Evolutionary conservation across 2,113 vertebrate species (phyloP), one percentile per base, ranked within the genome.

Genomic region (Balaeniceps rex): DNA sequence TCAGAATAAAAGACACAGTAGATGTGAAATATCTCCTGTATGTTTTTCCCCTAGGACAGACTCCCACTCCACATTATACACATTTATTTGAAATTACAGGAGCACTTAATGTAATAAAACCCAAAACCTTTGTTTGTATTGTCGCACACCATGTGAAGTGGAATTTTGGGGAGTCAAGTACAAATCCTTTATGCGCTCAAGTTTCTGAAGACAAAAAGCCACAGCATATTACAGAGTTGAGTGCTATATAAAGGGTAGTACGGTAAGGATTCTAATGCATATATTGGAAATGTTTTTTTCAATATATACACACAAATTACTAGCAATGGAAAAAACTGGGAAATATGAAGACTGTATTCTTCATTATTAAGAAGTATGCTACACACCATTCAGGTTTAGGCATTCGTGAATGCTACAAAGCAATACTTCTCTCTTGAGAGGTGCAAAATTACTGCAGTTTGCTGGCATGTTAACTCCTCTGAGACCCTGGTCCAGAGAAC

Each of bases 91-190:
- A 47, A 84, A 68, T 75, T 47, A 79, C 33, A 60, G 10, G 26
- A 66, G 22, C 46, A 6, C 14, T 91, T 82, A 87, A 87, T 22
- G 49, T 29, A 72, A 74, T 23, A 66, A 52, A 75, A 29, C 3
- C 3, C 38, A 5, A 75, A 93, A 64, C 12, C 28, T 36, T 19
- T 44, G 47, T 40, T 63, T 64, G 10, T 14, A 40, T n/a, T 79
- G 28, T 31, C 72, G 25, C 9, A 82, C 10, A 28, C 9, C 1
- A 1, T 1, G 0, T 14, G 38, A 83, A 66, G 28, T 34, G 5
- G 36, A 87, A 85, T 58, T 76, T 70, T 77, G 34, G 4, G 12
- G n/a, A 58, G 33, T 55, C 3, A 1, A 78, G 14, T 64, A 82
- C 18, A 79, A 83, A 69, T 44, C 13, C 28, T 82, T 82, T 42